Base-by-base conservation (phyloP, 2,888 invertebrate genomes). In the Polyploca ridens region DNA sequence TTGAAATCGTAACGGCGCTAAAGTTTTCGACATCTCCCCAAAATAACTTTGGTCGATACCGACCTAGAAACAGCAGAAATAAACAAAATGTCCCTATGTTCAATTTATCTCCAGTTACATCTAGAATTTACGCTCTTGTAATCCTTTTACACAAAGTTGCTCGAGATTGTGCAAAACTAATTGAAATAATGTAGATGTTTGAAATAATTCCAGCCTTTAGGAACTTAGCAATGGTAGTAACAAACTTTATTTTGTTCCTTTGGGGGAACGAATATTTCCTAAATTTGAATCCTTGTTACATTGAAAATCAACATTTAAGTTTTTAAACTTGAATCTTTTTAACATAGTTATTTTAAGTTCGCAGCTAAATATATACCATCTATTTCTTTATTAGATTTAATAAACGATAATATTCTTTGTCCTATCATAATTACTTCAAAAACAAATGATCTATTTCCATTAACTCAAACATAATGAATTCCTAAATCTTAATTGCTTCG, bases 11-110 rank as follows among this genome's bases (percentile, higher is more conserved):
- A 54, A 54, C 54, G 54, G 54, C 54, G 54, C 10, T 19, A 54
- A 54, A 54, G 54, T 54, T 54, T 54, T 19, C 54, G 19, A 54
- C 54, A 54, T 54, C 54, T 0, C 54, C 54, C 54, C 4, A 54
- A 54, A 54, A 54, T 54, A 54, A 54, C 54, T n/a, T 5, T 19
- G 16, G 54, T 54, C 54, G 54, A 54, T 54, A 54, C 54, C 54
- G 54, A 10, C 54, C 54, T 54, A 54, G 54, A 54, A 19, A 54
- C 54, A 54, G 19, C 19, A 19, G 19, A 54, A 54, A 54, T 54
- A 54, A 54, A 54, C 19, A 14, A 16, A 19, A 6, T 54, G 10
- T 54, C 54, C 54, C 54, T 10, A 19, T 54, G 8, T 16, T 46
- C 54, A 19, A 19, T 46, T 46, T 6, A 54, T 19, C 54, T 54